Conservation (phyloP, 2,797 vertebrate species). For the Garrulus glandarius region DNA sequence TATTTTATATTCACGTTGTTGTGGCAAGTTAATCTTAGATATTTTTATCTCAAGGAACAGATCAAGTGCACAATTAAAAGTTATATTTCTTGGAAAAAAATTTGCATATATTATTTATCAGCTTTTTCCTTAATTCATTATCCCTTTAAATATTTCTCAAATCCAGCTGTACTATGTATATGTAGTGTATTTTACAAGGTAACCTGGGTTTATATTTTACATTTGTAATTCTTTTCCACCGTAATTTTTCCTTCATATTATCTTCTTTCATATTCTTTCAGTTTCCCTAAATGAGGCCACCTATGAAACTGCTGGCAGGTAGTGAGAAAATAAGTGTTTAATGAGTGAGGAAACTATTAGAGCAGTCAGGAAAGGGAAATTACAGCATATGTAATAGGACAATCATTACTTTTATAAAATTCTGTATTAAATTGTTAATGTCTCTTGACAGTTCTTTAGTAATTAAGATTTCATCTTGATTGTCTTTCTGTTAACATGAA, state of each 20-base stretch:
- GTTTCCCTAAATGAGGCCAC: background rate
- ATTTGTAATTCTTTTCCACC: background rate
- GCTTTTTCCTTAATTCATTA: background rate
- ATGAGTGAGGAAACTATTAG: constrained; percentile 8
- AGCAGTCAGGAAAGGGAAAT: constrained; percentile 33
- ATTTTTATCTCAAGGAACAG: background rate
- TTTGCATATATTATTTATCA: background rate
- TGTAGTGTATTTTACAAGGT: background rate
- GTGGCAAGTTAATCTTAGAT: background rate
- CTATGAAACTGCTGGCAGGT: constrained; percentile 6
- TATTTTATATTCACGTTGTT: background rate
- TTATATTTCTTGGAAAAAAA: background rate
- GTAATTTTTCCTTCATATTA: background rate
- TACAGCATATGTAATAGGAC: constrained; percentile 26
- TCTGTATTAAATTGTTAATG: constrained; percentile 29
- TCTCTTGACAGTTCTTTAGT: constrained; percentile 40
- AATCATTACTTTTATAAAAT: constrained; percentile 44
- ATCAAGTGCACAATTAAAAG: background rate
- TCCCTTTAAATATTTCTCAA: background rate
- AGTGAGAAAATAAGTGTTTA: constrained; percentile 36
- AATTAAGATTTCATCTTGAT: constrained; percentile 50
- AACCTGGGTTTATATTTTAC: background rate
- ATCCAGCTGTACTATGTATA: fast-evolving
- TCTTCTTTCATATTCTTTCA: background rate
- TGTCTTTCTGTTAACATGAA: constrained; percentile 39